These are phyloP conservation scores for Scaptodrosophila latifasciaeformis DNA, from an alignment of 2,888 invertebrate genomes.

Conservation along the genomic window DNA sequence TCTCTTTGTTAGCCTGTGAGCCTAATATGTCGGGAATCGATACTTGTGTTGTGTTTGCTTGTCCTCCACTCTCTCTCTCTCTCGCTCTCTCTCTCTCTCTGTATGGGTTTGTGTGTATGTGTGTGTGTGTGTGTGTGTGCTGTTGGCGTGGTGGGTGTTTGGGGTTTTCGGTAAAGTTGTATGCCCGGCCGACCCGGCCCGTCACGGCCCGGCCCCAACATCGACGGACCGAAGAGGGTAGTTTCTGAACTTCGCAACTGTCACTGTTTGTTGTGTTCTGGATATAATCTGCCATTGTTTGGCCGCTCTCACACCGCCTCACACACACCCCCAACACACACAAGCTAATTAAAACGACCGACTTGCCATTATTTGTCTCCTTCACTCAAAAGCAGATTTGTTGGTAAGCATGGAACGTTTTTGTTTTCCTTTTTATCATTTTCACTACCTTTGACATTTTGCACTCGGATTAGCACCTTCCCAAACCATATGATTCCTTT, in stretches of 20 bases:
- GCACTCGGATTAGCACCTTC: no score
- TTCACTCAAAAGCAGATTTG: no score
- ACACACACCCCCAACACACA: neutral
- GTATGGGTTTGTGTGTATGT: no score
- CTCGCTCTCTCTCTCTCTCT: no score
- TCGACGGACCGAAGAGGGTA: constrained; percentile 28
- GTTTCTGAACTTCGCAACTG: constrained; percentile 27
- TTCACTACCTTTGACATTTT: no score
- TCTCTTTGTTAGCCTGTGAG: no score
- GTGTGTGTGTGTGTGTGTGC: no score
- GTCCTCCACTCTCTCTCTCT: no score
- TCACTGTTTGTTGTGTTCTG: constrained; percentile 4
- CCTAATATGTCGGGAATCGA: constrained; percentile 30
- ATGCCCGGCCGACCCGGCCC: neutral
- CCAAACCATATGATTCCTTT: no score
- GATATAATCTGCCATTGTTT: constrained; percentile 45
- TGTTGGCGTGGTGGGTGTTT: neutral
- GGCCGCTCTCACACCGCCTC: constrained; percentile 21
- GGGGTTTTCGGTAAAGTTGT: neutral
- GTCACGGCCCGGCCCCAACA: neutral
- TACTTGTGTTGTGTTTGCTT: constrained; percentile 19
- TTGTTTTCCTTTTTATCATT: constrained; percentile 50
- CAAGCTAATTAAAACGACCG: constrained; percentile 1
- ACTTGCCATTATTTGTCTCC: no score
- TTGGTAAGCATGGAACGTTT: constrained; percentile 18